Base-by-base conservation (phyloP, 2,888 invertebrate species). In the Rotaria macrura region DNA sequence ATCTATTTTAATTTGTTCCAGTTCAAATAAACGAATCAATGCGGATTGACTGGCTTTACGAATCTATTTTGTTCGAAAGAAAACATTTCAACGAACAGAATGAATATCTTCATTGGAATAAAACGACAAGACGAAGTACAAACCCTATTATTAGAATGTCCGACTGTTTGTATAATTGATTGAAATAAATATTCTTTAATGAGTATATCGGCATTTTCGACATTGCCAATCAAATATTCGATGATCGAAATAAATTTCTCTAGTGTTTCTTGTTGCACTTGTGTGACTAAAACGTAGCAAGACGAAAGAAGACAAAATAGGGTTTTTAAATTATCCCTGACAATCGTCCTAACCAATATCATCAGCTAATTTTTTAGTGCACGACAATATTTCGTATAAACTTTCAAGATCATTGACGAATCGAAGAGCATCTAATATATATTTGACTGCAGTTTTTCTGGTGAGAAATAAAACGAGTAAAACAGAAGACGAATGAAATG, bases 391-490 rank as follows among this genome's bases (percentile, higher is more conserved):
- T 79, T 40, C 23, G 14, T 79, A 79, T 43, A 79, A 43, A 79
- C 43, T 79, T 20, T 79, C 79, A 25, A 43, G 43, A 40, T 79
- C 43, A 43, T 79, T 40, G 12, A 79, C 79, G 2, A 79, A n/a
- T 17, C 79, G 79, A 40, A 79, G 43, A 12, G 79, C 79, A 43
- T 79, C 79, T 43, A 79, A 43, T 1, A 79, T 79, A 79, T 43
- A 79, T 79, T 79, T 79, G 23, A 79, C 79, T 25, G 79, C 79
- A 79, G 40, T 79, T 79, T 79, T 79, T 79, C 79, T 79, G 14
- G 10, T 40, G 25, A 43, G 17, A 40, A 47, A 47, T 47, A 47
- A 47, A 47, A 47, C 10, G 5, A 40, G 7, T 9, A 74, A 40
- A 40, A 74, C 2, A 40, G 2, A 1, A 12, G 3, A 40, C 1